phyloP scores from a whole-genome alignment of 2,797 vertebrate genomes.

The Streptopelia turtur region DNA sequence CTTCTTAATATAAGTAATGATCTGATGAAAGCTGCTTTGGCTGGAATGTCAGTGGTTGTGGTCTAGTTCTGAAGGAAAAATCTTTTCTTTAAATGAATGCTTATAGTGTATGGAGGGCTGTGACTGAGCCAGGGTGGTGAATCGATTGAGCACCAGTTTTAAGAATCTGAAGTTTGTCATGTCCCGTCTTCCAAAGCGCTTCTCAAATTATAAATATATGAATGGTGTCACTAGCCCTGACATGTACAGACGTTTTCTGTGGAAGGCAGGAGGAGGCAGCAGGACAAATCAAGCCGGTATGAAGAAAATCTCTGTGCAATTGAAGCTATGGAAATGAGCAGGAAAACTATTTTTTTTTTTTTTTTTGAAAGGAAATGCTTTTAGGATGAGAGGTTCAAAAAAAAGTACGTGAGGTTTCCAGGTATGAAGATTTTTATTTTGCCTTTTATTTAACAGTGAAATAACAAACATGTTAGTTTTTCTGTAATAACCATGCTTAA shows the following conservation, averaged over 20 bases:
- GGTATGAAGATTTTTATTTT: not conserved
- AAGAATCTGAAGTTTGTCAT: not conserved
- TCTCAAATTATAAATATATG: not conserved
- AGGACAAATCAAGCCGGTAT: not conserved
- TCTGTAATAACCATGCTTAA: not conserved
- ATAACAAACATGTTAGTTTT: not conserved
- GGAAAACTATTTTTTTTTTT: not conserved
- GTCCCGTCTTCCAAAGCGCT: not conserved
- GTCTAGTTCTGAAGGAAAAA: slow-evolving; percentile 58
- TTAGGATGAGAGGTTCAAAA: not conserved
- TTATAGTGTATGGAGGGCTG: not conserved
- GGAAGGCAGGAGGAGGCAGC: not conserved
- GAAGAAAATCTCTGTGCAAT: not conserved
- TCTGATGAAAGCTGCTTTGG: slow-evolving; percentile 69
- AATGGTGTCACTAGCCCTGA: not conserved
- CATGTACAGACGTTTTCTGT: not conserved
- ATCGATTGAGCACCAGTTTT: not conserved
- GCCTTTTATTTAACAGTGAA: not conserved
- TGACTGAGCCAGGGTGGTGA: not conserved
- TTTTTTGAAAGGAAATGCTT: not conserved
- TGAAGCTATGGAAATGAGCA: not conserved
- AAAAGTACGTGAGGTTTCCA: not conserved
- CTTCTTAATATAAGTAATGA: slow-evolving; percentile 59
- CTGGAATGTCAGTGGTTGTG: slow-evolving; percentile 40
- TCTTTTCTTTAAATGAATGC: slow-evolving; percentile 31